Evolutionary conservation across 2,888 invertebrate genomes (phyloP), one percentile per base, ranked within the genome.

Genomic region (Synanthedon vespiformis): DNA sequence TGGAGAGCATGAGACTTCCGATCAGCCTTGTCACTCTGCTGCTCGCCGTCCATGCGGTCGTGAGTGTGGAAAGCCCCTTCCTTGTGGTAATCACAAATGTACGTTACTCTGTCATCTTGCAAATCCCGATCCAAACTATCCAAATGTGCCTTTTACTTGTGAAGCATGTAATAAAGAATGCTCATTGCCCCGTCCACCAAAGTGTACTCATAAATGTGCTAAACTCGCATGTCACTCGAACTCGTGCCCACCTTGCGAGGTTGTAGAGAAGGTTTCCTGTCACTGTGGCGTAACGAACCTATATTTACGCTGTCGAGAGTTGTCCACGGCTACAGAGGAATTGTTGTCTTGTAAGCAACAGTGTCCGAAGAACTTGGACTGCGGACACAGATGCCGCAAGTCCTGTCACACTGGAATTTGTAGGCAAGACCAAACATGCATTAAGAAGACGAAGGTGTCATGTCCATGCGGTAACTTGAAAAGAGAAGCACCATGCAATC

Each of bases 301-400:
- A 3, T 93, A 94, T 64, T 88, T 95, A 52, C 89, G 91, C 40
- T 98, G 98, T 69, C 80, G 78, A 40, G 92, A 93, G 61, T 90
- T 93, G 73, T 88, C 89, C 0, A 71, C 78, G 2, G 83, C 89
- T n/a, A 74, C 77, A 0, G 80, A 79, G 12, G 88, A 88, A 50
- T 76, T 74, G 51, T 68, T 89, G 22, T 89, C 90, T 53, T 98
- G 97, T 72, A 93, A 93, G 44, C 94, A 95, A 72, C 94, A 94
- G 58, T 98, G 97, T 68, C 93, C 95, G 0, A 94, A 93, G 82
- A 92, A 95, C 92, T 91, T 94, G 70, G 74, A 90, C 6, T 98
- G 97, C 78, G 94, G 95, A 0, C 97, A 98, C 78, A 91, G 94
- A 6, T 96, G 95, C 70, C 82, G 89, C 40, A 83, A 90, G 6